These are phyloP conservation scores for Meloidogyne chitwoodi DNA, from an alignment of 1,140 invertebrate genomes.

Conservation along the genomic window DNA sequence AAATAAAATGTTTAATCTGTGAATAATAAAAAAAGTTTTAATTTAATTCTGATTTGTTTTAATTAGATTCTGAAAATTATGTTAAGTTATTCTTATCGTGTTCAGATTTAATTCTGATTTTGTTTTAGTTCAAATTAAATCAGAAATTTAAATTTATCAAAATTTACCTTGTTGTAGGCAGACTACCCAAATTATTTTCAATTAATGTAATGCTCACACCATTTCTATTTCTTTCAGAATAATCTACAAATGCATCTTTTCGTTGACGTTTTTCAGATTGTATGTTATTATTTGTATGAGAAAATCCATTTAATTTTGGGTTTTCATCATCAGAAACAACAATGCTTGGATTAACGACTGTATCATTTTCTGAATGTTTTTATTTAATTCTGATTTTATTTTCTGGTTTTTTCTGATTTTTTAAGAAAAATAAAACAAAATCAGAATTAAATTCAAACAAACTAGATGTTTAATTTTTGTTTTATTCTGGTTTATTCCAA, in stretches of 20 bases:
- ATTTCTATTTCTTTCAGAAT: not conserved
- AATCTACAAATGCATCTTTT: not conserved
- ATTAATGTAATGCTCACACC: conserved; percentile 53
- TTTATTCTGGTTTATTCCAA: no score
- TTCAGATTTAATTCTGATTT: not conserved
- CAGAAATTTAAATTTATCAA: no score
- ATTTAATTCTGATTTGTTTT: not conserved
- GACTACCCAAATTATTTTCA: conserved; percentile 56
- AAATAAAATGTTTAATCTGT: conserved; percentile 51
- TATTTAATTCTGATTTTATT: not conserved
- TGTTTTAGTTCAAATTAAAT: not conserved
- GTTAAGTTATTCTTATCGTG: no score
- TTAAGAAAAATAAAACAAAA: not conserved
- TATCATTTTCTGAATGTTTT: not conserved
- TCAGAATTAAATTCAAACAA: not conserved
- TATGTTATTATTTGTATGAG: not conserved
- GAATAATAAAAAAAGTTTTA: not conserved
- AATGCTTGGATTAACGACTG: not conserved
- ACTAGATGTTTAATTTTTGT: not conserved
- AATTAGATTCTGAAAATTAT: no score
- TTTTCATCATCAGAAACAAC: not conserved
- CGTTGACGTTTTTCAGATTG: not conserved
- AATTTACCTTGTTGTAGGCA: conserved; percentile 44
- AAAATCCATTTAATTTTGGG: not conserved
- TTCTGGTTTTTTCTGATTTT: not conserved